A percentile compares a stretch with the other conserved stretches of the same genome.
Conservation (phyloP, 2,797 vertebrate genomes). For the Chelmon rostratus region DNA sequence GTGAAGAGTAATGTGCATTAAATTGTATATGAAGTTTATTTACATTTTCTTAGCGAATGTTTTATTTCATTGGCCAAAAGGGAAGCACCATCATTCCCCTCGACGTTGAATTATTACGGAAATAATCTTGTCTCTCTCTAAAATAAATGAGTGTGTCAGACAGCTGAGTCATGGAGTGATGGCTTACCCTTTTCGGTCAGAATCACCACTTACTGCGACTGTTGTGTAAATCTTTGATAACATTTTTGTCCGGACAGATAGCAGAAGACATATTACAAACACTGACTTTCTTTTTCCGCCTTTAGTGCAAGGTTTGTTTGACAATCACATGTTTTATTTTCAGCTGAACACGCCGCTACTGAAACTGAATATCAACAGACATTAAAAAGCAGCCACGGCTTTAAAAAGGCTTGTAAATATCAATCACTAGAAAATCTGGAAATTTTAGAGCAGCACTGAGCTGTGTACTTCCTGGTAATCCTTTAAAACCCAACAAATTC, state of each 20-base stretch:
- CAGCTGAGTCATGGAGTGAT: conserved; percentile 53
- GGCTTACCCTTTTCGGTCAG: conserved; percentile 29
- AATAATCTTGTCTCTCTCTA: conserved; percentile 42
- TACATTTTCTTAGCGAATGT: conserved; percentile 52
- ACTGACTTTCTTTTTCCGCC: background rate
- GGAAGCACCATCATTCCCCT: conserved; percentile 36
- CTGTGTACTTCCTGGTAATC: conserved; percentile 76
- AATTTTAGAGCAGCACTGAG: conserved; percentile 63
- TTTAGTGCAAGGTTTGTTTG: conserved; percentile 8
- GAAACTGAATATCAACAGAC: conserved; percentile 54
- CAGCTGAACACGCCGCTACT: conserved; percentile 12
- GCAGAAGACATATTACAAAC: conserved; percentile 7
- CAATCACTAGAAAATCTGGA: conserved; percentile 77
- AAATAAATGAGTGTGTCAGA: conserved; percentile 44
- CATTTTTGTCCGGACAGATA: conserved; percentile 8
- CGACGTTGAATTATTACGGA: conserved; percentile 47
- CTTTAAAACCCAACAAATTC: conserved; percentile 80
- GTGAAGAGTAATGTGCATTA: conserved; percentile 33
- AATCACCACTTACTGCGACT: conserved; percentile 24
- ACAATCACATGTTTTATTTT: conserved; percentile 13
- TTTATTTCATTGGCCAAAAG: conserved; percentile 42
- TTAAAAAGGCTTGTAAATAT: conserved; percentile 62
- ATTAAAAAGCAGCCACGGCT: conserved; percentile 57
- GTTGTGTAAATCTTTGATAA: conserved; percentile 36
- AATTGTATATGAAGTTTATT: conserved; percentile 41